Percentiles rank a stretch among this genome's conserved stretches.
phyloP scores from a whole-genome alignment of 2,113 vertebrate genomes.

The Telmatochromis brichardi region DNA sequence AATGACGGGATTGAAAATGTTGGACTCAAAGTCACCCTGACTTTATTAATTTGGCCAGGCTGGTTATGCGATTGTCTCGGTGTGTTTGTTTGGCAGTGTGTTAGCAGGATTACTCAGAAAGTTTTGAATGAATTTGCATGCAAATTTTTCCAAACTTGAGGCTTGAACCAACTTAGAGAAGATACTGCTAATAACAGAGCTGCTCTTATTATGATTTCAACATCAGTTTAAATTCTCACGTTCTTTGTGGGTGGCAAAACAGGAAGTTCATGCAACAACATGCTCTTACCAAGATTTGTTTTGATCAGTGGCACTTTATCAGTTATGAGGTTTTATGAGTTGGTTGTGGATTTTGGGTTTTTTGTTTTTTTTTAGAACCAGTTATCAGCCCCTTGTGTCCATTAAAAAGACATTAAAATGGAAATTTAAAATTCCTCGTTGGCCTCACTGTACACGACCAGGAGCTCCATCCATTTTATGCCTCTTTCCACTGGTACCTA shows the following conservation, averaged over 20 bases:
- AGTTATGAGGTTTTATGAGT: neutral
- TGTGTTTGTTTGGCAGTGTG: neutral
- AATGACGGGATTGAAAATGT: neutral
- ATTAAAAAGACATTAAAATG: neutral
- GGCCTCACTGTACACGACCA: neutral
- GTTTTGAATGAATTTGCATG: neutral
- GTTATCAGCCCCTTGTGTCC: neutral
- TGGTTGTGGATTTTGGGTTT: neutral
- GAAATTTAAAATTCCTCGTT: fast-evolving
- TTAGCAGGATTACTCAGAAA: neutral
- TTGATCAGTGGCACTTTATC: neutral
- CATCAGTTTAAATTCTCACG: neutral
- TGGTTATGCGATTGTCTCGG: neutral
- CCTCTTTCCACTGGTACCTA: neutral
- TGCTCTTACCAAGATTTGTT: neutral
- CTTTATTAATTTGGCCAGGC: neutral
- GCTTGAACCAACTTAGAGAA: neutral
- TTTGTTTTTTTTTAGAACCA: neutral
- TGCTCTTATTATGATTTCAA: neutral
- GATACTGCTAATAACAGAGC: neutral
- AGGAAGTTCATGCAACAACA: neutral
- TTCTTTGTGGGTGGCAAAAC: neutral
- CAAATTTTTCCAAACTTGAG: neutral
- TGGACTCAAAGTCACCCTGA: neutral
- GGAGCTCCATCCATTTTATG: neutral